Base-by-base conservation (phyloP, 2,888 invertebrate genomes). In the Hypselothyrea guttata region DNA sequence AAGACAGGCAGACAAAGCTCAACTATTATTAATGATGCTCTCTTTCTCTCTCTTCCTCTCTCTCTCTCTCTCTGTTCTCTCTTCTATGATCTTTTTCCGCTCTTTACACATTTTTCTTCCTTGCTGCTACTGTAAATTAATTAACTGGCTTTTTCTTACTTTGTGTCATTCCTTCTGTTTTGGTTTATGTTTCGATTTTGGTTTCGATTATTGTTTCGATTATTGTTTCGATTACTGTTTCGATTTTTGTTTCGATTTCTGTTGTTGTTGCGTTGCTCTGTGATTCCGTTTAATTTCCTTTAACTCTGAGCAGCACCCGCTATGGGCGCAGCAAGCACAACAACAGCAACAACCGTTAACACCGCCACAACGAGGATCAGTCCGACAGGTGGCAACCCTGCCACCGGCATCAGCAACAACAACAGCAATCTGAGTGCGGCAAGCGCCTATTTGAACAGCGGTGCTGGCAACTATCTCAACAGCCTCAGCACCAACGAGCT, bases 401-500 rank as follows among this genome's bases (percentile, higher is more conserved):
- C 31, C 65, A 56, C 60, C n/a, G n/a, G n/a, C n/a, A n/a, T n/a
- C n/a, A n/a, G n/a, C n/a, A n/a, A n/a, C n/a, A n/a, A n/a, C n/a
- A n/a, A n/a, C 15, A 45, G 45, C 35, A 58, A 48, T 34, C 4
- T 69, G 3, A 68, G 59, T 47, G 47, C 78, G 28, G 75, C 78
- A 44, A 75, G 75, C 60, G 64, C 74, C 45, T 75, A 75, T 55
- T 71, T 85, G 35, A 77, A 59, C 67, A 74, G 55, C 46, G 67
- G 71, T 46, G 71, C 75, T 41, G 70, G 72, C 68, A 70, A 55
- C 66, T 67, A 84, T 57, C 61, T 81, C 2, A 81, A 81, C 71
- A 81, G 81, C 58, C 68, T 88, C n/a, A 88, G 86, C 75, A 82
- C 88, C 56, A 87, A 73, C 47, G 88, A 88, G 54, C 71, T 88